Conservation (phyloP, 2,888 invertebrate species). For the Xylota sylvarum region DNA sequence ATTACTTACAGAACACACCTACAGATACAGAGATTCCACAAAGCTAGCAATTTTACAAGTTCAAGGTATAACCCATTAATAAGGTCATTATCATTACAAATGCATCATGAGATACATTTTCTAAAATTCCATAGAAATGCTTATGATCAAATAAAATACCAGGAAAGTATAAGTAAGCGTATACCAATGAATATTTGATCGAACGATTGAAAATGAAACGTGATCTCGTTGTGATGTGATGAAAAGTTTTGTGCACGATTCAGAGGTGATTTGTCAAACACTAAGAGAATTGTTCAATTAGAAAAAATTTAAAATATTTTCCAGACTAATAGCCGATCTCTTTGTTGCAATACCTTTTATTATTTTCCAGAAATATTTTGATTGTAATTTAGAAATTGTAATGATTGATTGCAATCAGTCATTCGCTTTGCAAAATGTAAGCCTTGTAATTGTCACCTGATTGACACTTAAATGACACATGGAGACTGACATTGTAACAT, state of each 20-base stretch:
- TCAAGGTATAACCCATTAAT: slow-evolving; percentile 21
- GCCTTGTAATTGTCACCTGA: not conserved
- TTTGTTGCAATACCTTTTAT: not conserved
- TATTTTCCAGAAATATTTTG: slow-evolving; percentile 5
- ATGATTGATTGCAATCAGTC: not conserved
- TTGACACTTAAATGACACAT: not conserved
- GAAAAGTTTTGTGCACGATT: slow-evolving; percentile 7
- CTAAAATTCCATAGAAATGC: slow-evolving; percentile 1
- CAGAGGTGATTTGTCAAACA: slow-evolving; percentile 14
- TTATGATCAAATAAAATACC: not conserved
- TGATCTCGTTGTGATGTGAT: slow-evolving; percentile 7
- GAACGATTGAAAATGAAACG: not conserved
- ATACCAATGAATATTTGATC: not conserved
- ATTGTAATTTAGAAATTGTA: not conserved
- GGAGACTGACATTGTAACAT: no score
- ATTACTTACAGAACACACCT: not conserved
- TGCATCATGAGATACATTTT: slow-evolving; percentile 1
- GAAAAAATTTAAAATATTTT: slow-evolving; percentile 1
- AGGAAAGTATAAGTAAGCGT: not conserved
- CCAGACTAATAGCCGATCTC: not conserved
- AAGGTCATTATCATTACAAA: not conserved
- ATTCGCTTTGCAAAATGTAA: not conserved
- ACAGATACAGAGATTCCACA: not conserved
- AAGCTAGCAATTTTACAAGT: slow-evolving; percentile 16
- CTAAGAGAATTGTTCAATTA: not conserved